Conservation (phyloP, 1,140 invertebrate genomes). For the Euwallacea fornicatus region DNA sequence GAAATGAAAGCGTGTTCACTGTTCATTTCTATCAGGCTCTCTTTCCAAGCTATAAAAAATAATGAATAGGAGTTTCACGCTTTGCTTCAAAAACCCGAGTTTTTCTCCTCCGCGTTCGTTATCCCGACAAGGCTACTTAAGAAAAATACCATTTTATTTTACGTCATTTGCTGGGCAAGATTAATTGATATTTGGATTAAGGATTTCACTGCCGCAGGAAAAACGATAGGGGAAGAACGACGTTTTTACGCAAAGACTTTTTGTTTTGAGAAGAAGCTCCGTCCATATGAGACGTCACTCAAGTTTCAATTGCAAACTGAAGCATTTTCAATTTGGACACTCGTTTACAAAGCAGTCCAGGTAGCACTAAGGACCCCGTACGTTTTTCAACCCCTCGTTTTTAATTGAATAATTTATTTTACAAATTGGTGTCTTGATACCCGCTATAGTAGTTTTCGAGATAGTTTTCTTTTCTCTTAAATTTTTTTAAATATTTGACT, state of each 20-base stretch:
- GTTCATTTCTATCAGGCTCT: not conserved
- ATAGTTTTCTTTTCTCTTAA: no score
- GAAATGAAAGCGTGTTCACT: not conserved
- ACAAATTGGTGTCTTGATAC: no score
- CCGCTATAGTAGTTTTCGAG: no score
- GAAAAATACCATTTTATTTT: conserved; percentile 16
- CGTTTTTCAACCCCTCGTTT: no score
- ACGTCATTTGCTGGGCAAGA: conserved; percentile 8
- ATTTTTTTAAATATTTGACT: no score
- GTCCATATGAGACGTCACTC: not conserved
- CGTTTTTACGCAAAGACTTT: not conserved
- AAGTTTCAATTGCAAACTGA: not conserved
- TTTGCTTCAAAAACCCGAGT: not conserved
- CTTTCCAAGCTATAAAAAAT: not conserved
- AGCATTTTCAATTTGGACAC: not conserved
- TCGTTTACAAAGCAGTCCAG: not conserved
- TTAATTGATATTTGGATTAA: conserved; percentile 26
- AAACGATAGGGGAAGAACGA: not conserved
- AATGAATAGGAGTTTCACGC: not conserved
- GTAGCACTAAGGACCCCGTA: not conserved
- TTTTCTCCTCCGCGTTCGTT: conserved; percentile 2
- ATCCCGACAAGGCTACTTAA: conserved; percentile 10
- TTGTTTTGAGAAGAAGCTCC: not conserved
- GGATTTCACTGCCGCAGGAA: conserved; percentile 6
- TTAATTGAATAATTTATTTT: no score